phyloP scores from a whole-genome alignment of 2,888 invertebrate species.

The Lithophane semibrunnea region DNA sequence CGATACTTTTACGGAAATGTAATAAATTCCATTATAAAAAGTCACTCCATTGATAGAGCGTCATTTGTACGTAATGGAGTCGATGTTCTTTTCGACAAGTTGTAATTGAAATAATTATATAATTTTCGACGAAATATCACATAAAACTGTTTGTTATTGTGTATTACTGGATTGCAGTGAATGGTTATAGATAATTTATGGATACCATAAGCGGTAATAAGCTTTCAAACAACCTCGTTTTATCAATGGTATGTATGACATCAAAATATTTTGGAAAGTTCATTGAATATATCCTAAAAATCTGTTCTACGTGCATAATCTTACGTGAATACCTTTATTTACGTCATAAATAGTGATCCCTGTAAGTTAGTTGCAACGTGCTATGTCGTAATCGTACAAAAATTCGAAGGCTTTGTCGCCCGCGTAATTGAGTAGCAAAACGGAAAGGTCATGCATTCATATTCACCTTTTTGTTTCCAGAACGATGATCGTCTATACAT shows the following conservation, averaged over 20 bases:
- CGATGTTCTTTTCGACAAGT: constrained; percentile 85
- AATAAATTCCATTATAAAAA: constrained; percentile 81
- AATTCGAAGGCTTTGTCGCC: constrained; percentile 86
- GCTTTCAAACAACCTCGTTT: constrained; percentile 84
- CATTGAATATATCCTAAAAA: constrained; percentile 74
- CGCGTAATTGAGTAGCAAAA: constrained; percentile 90
- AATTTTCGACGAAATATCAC: constrained; percentile 80
- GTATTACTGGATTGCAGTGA: constrained; percentile 83
- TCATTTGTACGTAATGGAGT: constrained; percentile 93
- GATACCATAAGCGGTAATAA: constrained; percentile 77
- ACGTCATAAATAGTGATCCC: constrained; percentile 50
- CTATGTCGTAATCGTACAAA: constrained; percentile 61
- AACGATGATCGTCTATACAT: constrained; percentile 73
- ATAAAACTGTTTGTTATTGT: constrained; percentile 78
- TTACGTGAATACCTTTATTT: constrained; percentile 57
- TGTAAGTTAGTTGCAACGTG: constrained; percentile 35
- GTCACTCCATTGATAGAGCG: constrained; percentile 89
- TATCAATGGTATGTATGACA: constrained; percentile 89
- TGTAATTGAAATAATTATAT: constrained; percentile 79
- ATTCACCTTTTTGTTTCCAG: constrained; percentile 86
- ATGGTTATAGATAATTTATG: constrained; percentile 79
- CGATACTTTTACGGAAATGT: not conserved
- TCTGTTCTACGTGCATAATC: constrained; percentile 60
- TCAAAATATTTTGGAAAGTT: constrained; percentile 91
- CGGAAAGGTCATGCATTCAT: constrained; percentile 90